Conservation (phyloP, 2,888 invertebrate genomes). For the Pterostichus madidus region DNA sequence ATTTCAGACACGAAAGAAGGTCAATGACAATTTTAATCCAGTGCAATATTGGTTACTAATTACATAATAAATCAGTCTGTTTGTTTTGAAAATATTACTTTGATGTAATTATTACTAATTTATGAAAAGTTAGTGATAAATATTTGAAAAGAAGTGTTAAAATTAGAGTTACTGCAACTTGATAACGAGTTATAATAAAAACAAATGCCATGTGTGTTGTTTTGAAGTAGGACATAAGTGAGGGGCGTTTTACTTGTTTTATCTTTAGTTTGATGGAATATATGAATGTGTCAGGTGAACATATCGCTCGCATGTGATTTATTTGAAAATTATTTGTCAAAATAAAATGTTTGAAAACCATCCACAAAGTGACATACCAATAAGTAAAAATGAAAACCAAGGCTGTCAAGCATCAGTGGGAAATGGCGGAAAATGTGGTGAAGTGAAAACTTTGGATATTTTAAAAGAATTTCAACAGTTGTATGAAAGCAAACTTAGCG, state of each 20-base stretch:
- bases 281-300: slow-evolving; percentile 46
- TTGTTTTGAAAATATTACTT: slow-evolving; percentile 25
- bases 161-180: slow-evolving; percentile 23
- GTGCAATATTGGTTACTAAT: slow-evolving; percentile 45
- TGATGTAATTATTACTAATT: slow-evolving; percentile 14
- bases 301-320: slow-evolving; percentile 24
- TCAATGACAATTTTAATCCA: slow-evolving; percentile 49
- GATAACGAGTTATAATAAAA: slow-evolving; percentile 43
- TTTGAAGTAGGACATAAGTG: slow-evolving; percentile 61
- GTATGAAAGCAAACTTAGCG: slow-evolving; percentile 81
- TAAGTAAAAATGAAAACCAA: slow-evolving; percentile 51
- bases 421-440: slow-evolving; percentile 72
- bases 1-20: slow-evolving; percentile 46
- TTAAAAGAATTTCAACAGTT: slow-evolving; percentile 82
- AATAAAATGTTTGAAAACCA: slow-evolving; percentile 55
- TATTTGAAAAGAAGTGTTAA: background rate
- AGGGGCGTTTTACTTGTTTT: slow-evolving; percentile 52
- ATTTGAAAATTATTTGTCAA: slow-evolving; percentile 42
- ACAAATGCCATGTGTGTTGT: slow-evolving; percentile 64
- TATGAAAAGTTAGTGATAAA: background rate
- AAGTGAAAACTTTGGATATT: slow-evolving; percentile 77
- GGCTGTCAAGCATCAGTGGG: slow-evolving; percentile 67
- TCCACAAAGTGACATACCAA: slow-evolving; percentile 18
- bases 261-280: slow-evolving; percentile 47
- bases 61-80: slow-evolving; percentile 47